Evolutionary conservation across 1,140 invertebrate genomes (phyloP).

Genomic region (Drosophila tani): DNA sequence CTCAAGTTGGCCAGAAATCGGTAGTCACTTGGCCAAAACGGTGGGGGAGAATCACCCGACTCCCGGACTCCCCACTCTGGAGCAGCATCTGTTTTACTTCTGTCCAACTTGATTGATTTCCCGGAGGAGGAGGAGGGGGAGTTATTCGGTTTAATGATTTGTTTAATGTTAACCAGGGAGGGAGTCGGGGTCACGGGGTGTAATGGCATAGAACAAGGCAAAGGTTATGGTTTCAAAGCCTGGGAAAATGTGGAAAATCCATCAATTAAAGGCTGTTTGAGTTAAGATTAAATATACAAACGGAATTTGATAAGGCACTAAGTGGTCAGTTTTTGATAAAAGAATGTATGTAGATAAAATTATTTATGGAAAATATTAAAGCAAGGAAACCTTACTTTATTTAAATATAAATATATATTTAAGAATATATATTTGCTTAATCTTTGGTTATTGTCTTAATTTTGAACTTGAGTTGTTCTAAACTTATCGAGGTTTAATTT

Average conservation of each 20-base stretch:
- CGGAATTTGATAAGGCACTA: not conserved
- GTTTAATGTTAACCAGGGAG: constrained; percentile 20
- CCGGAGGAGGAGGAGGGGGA: not conserved
- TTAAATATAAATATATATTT: too few species aligned
- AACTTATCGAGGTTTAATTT: too few species aligned
- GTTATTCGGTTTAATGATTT: constrained; percentile 23
- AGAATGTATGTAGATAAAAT: not conserved
- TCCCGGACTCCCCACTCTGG: not conserved
- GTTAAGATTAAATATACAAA: not conserved
- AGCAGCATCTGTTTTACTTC: constrained; percentile 41
- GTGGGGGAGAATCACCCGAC: not conserved
- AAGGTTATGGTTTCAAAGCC: not conserved
- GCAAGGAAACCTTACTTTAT: too few species aligned
- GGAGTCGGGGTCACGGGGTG: constrained; percentile 18
- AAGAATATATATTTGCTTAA: too few species aligned
- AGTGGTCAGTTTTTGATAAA: not conserved
- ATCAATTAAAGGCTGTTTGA: constrained; percentile 18
- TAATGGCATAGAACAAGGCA: constrained; percentile 10
- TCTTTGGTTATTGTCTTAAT: too few species aligned
- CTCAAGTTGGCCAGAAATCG: constrained; percentile 46
- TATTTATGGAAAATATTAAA: too few species aligned
- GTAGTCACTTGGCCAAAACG: constrained; percentile 34
- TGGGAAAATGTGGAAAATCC: constrained; percentile 27
- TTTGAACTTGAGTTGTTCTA: not conserved
- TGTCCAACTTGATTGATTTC: constrained; percentile 43